These are phyloP conservation scores for Homarus gammarus DNA, from an alignment of 2,888 invertebrate genomes.

Conservation along the genomic window DNA sequence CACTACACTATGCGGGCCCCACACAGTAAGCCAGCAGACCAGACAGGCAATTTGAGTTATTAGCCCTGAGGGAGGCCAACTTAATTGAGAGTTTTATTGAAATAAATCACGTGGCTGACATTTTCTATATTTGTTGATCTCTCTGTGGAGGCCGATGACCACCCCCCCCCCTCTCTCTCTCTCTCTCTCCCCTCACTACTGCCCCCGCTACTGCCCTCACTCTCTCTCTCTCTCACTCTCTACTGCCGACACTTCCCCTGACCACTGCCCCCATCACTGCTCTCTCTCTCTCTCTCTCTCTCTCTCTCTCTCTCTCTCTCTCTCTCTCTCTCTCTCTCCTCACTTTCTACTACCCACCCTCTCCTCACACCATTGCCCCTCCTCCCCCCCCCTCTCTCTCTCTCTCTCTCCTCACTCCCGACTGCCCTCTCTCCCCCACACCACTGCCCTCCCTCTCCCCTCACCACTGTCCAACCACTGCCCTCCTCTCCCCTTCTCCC, in stretches of 20 bases:
- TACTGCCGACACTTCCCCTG: no score
- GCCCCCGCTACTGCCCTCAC: no score
- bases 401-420: not conserved
- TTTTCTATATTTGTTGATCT: constrained; percentile 23
- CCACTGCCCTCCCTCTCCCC: no score
- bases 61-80: constrained; percentile 22
- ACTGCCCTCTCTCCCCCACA: no score
- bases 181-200: not conserved
- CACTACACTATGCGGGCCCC: not conserved
- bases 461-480: not conserved
- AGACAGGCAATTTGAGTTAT: constrained; percentile 37
- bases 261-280: no score
- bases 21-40: constrained; percentile 17
- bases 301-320: no score
- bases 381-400: not conserved
- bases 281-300: no score
- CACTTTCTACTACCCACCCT: no score
- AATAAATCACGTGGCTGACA: constrained; percentile 41
- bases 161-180: not conserved
- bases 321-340: no score
- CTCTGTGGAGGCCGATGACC: no score
- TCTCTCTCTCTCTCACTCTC: no score
- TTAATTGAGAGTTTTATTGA: constrained; percentile 61
- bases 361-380: no score
- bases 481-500: not conserved